Conservation (phyloP, 2,113 vertebrate genomes). For the Peromyscus maniculatus region DNA sequence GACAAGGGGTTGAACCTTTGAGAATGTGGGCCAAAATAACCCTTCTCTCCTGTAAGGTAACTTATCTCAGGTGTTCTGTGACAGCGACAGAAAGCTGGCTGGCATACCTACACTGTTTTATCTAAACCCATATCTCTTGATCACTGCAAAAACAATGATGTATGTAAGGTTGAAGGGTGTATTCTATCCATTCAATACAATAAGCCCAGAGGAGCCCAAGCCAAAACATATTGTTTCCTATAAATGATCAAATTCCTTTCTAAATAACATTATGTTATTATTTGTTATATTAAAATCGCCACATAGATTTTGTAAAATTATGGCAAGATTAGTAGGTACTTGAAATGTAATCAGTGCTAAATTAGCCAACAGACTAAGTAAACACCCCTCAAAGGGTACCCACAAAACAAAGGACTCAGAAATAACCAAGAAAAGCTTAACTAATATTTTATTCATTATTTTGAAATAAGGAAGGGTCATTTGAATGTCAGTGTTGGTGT, state of each 20-base stretch:
- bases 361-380: conserved; percentile 8
- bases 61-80: background rate
- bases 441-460: background rate
- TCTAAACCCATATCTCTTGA: background rate
- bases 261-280: background rate
- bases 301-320: conserved; percentile 51
- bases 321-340: conserved; percentile 23
- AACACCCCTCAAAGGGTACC: background rate
- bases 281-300: background rate
- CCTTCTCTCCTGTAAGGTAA: background rate
- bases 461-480: conserved; percentile 30
- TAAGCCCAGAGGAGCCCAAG: background rate
- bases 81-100: background rate
- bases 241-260: background rate
- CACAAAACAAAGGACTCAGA: conserved; percentile 29
- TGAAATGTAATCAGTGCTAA: conserved; percentile 31
- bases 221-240: background rate
- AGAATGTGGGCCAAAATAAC: background rate
- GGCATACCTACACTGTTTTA: background rate
- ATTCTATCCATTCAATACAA: conserved; percentile 27
- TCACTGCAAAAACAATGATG: conserved; percentile 10
- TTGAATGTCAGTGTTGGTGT: conserved; percentile 27
- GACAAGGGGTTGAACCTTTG: background rate
- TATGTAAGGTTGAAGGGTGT: conserved; percentile 24
- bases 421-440: conserved; percentile 43